Conservation (phyloP, 2,888 invertebrate species). For the Oasisia sp. region DNA sequence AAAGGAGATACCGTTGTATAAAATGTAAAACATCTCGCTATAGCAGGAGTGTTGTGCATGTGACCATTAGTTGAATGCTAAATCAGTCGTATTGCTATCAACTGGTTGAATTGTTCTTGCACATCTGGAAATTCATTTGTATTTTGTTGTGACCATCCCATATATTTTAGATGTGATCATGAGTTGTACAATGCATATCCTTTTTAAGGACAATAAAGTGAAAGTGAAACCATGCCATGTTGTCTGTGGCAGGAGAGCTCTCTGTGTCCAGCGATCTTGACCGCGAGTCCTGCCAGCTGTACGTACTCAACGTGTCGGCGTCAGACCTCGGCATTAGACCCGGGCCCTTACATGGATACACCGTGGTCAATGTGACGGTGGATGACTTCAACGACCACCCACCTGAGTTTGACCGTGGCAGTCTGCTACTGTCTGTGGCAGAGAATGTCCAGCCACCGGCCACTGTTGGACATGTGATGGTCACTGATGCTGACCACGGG, state of each 20-base stretch:
- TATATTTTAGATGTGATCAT: too few species aligned
- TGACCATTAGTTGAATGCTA: too few species aligned
- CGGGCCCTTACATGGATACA: background rate
- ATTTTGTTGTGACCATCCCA: too few species aligned
- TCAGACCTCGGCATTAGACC: slow-evolving; percentile 3
- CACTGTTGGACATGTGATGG: background rate
- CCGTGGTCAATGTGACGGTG: background rate
- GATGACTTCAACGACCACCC: background rate
- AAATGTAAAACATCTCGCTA: too few species aligned
- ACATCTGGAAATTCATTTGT: too few species aligned
- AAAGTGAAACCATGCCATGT: background rate
- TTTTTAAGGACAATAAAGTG: too few species aligned
- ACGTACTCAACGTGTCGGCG: background rate
- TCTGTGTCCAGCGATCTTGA: background rate
- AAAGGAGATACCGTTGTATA: too few species aligned
- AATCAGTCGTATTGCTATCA: too few species aligned
- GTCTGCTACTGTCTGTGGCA: background rate
- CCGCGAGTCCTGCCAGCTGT: background rate
- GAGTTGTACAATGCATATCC: too few species aligned
- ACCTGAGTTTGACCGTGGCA: background rate
- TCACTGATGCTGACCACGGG: background rate
- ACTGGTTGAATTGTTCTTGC: too few species aligned
- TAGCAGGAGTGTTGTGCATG: too few species aligned
- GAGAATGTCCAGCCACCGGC: background rate
- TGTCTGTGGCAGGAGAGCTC: background rate